Evolutionary conservation across 1,140 invertebrate species (phyloP), one percentile per base, ranked within the genome.

Genomic region (Scaptomyza graminum): DNA sequence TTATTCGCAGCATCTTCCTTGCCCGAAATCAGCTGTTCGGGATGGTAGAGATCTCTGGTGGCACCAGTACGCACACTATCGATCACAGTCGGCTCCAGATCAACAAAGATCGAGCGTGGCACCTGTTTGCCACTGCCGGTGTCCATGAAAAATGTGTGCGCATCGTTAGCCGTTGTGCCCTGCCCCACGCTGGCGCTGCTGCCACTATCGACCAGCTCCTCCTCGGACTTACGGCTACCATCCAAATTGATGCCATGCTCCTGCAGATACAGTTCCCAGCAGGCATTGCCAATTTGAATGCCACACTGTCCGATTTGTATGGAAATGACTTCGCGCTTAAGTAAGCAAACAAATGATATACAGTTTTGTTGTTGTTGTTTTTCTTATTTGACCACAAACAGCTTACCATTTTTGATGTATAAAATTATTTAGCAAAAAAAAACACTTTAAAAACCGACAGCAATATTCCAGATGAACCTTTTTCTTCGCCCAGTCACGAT

Each of bases 1-100:
- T 97, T 97, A 90, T 96, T 97, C 0, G 96, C 96, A 0, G 96
- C 95, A 89, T 97, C 96, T 83, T 96, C 96, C 76, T 96, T 96
- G n/a, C 95, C 95, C 9, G 94, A 95, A 39, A 96, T 95, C 62
- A 96, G 82, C 79, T 95, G 94, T 65, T 95, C 95, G 0, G 95
- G 95, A 90, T 96, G 95, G 85, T 93, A 94, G 1, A 96, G 92
- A 73, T 94, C 92, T 3, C 93, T 92, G 82, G 94, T 95, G 6
- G 92, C 92, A 1, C 95, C 94, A 25, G 93, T 94, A 31, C 94
- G 92, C n/a, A 95, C 93, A 74, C 95, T 94, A 70, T 95, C 95
- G 54, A 91, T 80, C 15, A 92, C 88, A 37, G 83, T 59, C 92
- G 95, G 91, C 93, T 93, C 92, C 25, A 93, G 61, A 62, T 93